Evolutionary conservation across 2,113 vertebrate genomes (phyloP).

Genomic region (Vimba vimba): DNA sequence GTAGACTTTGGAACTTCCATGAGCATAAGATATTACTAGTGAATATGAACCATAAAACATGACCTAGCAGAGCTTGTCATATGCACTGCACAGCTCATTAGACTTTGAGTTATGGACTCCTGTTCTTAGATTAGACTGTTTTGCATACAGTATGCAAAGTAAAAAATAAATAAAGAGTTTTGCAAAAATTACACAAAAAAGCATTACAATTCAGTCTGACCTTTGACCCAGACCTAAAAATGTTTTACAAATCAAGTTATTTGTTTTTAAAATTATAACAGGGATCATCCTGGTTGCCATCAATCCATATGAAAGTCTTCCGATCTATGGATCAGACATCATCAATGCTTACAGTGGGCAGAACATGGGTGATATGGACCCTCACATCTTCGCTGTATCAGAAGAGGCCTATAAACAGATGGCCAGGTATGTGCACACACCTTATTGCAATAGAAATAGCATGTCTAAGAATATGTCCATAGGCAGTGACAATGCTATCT

Average conservation of each 20-base stretch:
- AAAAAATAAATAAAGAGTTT: background rate
- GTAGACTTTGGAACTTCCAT: constrained; percentile 70
- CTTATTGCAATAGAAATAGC: background rate
- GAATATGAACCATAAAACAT: constrained; percentile 9
- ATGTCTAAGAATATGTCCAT: background rate
- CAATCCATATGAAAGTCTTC: constrained; percentile 94
- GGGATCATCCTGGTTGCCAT: constrained; percentile 98
- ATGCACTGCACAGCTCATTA: background rate
- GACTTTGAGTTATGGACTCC: constrained; percentile 32
- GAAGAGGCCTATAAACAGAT: constrained; percentile 98
- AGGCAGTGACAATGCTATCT: background rate
- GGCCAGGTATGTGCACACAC: constrained; percentile 84
- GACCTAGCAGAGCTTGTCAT: background rate
- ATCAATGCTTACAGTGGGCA: constrained; percentile 96
- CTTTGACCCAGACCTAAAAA: background rate
- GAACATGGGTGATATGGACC: constrained; percentile 98
- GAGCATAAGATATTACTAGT: constrained; percentile 22
- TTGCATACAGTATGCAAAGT: constrained; percentile 28
- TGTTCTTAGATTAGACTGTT: constrained; percentile 10
- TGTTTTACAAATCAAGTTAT: background rate
- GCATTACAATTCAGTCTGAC: background rate
- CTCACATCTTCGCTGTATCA: constrained; percentile 97
- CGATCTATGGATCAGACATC: constrained; percentile 95
- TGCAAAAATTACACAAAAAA: no score
- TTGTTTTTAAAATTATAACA: constrained; percentile 57